Evolutionary conservation across 2,113 vertebrate genomes (phyloP).

Genomic region (Haplotaxodon microlepis): DNA sequence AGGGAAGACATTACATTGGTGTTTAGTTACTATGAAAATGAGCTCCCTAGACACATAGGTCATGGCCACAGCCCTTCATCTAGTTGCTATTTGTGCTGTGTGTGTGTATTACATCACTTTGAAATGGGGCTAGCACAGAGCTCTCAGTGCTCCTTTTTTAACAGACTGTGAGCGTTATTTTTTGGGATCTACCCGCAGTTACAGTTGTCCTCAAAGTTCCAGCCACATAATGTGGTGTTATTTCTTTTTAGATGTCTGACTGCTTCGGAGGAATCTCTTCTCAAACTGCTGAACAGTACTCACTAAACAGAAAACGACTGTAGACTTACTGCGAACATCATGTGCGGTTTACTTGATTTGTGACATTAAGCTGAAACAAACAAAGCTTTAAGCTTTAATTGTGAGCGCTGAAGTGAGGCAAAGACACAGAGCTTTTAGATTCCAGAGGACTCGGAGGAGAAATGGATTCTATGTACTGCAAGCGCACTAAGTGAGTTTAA

Average conservation of each 20-base stretch:
- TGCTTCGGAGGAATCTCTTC: slow-evolving; percentile 43
- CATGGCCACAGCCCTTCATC: slow-evolving; percentile 53
- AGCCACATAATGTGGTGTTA: slow-evolving; percentile 57
- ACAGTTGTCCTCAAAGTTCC: slow-evolving; percentile 51
- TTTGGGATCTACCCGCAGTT: slow-evolving; percentile 50
- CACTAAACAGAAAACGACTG: slow-evolving; percentile 28
- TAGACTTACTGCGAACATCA: slow-evolving; percentile 34
- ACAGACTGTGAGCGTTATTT: slow-evolving; percentile 48
- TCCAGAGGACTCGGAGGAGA: not conserved
- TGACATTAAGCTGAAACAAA: slow-evolving; percentile 50
- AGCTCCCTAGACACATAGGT: slow-evolving; percentile 60
- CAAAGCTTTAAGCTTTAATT: slow-evolving; percentile 31
- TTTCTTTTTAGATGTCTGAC: slow-evolving; percentile 29
- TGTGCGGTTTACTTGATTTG: slow-evolving; percentile 37
- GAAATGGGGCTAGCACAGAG: slow-evolving; percentile 43
- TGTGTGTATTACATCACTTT: slow-evolving; percentile 66
- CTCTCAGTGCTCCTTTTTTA: slow-evolving; percentile 52
- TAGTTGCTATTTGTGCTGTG: slow-evolving; percentile 55
- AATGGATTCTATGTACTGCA: slow-evolving; percentile 24
- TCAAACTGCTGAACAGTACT: slow-evolving; percentile 42
- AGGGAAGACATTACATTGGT: slow-evolving; percentile 49
- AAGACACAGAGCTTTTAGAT: slow-evolving; percentile 46
- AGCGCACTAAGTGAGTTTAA: not conserved
- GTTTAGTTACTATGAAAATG: slow-evolving; percentile 58
- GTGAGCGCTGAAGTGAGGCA: slow-evolving; percentile 2